Conservation (phyloP, 2,888 invertebrate genomes). For the Aleiodes testaceus region DNA sequence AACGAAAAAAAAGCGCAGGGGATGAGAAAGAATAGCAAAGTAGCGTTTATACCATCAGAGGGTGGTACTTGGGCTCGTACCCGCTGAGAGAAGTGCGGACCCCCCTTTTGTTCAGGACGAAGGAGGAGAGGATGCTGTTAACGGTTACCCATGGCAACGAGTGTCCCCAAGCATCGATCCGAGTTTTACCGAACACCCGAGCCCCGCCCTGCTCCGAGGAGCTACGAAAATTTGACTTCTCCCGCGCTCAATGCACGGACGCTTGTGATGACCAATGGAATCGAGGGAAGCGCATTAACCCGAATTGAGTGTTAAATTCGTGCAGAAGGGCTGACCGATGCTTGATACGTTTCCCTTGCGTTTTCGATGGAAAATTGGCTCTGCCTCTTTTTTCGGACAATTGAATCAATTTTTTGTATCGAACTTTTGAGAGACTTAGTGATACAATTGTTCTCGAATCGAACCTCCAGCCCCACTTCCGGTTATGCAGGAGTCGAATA, state of each 20-base stretch:
- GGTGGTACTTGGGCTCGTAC: conserved; percentile 57
- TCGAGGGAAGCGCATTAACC: conserved; percentile 20
- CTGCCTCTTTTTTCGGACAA: conserved; percentile 46
- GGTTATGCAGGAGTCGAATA: conserved; percentile 31
- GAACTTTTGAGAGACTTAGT: conserved; percentile 45
- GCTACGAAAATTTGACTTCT: conserved; percentile 56
- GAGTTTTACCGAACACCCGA: conserved; percentile 69
- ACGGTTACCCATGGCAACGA: conserved; percentile 72
- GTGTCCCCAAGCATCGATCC: conserved; percentile 72
- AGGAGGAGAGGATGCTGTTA: conserved; percentile 68
- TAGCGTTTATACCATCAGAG: conserved; percentile 47
- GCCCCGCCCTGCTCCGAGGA: conserved; percentile 68
- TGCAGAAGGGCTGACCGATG: conserved; percentile 28
- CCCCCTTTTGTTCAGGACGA: conserved; percentile 49
- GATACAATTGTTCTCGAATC: conserved; percentile 42
- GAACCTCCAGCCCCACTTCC: conserved; percentile 31
- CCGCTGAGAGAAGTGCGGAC: conserved; percentile 10
- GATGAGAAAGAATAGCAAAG: conserved; percentile 39
- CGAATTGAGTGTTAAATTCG: conserved; percentile 16
- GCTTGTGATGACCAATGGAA: conserved; percentile 9
- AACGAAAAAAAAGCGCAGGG: neutral
- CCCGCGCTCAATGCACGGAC: conserved; percentile 14
- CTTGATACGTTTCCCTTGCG: conserved; percentile 28
- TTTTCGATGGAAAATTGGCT: too few species aligned
- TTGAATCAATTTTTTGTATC: conserved; percentile 45